Percentiles rank a stretch among this genome's conserved stretches.
Conservation (phyloP, 2,113 vertebrate species). For the Mormoops blainvillei region DNA sequence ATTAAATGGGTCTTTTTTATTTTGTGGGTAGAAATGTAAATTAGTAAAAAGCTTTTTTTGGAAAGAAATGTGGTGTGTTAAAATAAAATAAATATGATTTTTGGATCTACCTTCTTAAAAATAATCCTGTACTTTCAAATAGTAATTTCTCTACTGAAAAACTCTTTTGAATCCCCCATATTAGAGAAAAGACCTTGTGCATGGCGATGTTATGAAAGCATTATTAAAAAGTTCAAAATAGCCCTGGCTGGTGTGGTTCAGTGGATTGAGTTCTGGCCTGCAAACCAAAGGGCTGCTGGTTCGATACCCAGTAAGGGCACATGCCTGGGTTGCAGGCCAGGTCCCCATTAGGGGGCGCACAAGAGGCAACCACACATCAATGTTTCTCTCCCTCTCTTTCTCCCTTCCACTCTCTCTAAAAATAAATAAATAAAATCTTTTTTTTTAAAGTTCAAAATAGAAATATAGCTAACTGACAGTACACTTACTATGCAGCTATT, state of each 20-base stretch:
- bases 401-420: too few species aligned
- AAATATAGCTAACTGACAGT: not conserved
- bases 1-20: not conserved
- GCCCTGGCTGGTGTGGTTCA: too few species aligned
- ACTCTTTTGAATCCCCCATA: not conserved
- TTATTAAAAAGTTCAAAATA: not conserved
- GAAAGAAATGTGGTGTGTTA: not conserved
- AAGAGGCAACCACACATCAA: too few species aligned
- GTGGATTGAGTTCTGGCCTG: too few species aligned
- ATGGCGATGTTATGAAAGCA: not conserved
- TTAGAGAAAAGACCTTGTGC: not conserved
- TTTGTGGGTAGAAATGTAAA: not conserved
- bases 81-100: not conserved
- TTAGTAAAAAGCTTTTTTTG: not conserved
- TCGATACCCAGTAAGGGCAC: too few species aligned
- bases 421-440: too few species aligned
- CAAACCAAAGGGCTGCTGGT: too few species aligned
- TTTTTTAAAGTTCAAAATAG: not conserved
- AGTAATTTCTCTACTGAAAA: not conserved
- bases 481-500: not conserved
- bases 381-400: too few species aligned
- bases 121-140: not conserved
- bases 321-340: too few species aligned
- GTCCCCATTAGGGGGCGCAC: too few species aligned
- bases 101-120: not conserved